These are phyloP conservation scores for Thomomys bottae DNA, from an alignment of 2,113 vertebrate genomes.

Conservation along the genomic window DNA sequence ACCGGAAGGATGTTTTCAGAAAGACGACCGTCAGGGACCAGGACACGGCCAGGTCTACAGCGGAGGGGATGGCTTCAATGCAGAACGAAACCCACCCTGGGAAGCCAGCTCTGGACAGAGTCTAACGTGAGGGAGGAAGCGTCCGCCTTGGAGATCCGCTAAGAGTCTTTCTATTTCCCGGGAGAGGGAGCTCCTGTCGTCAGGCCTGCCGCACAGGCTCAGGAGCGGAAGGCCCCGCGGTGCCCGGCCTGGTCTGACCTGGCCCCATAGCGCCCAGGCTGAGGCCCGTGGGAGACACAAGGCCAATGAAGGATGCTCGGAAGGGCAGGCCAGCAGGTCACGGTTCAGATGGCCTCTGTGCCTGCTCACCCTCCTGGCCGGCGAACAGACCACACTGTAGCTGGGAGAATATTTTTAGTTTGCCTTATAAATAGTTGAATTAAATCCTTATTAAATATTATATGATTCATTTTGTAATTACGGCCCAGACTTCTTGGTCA, in stretches of 20 bases:
- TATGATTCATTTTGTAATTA: conserved; percentile 29
- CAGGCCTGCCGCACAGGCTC: too few relatives aligned
- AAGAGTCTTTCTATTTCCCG: neutral
- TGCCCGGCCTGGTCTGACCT: too few relatives aligned
- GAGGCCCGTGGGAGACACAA: too few relatives aligned
- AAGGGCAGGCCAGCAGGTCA: neutral
- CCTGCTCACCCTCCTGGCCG: neutral
- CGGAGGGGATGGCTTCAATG: neutral
- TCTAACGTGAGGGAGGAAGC: accelerated
- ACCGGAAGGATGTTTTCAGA: neutral
- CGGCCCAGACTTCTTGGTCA: neutral
- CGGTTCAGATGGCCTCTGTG: too few relatives aligned
- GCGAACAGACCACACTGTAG: neutral
- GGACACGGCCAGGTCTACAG: too few relatives aligned
- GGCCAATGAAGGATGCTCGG: accelerated
- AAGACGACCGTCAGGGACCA: neutral
- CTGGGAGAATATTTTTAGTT: neutral
- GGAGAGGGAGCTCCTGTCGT: neutral
- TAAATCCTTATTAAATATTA: conserved; percentile 35
- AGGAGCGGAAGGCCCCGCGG: neutral
- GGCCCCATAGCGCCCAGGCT: too few relatives aligned
- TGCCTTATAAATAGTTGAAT: conserved; percentile 29
- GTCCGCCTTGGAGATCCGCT: accelerated
- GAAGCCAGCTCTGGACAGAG: accelerated
- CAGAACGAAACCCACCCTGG: accelerated